Conservation (phyloP, 2,113 vertebrate genomes). For the Nipponia nippon region DNA sequence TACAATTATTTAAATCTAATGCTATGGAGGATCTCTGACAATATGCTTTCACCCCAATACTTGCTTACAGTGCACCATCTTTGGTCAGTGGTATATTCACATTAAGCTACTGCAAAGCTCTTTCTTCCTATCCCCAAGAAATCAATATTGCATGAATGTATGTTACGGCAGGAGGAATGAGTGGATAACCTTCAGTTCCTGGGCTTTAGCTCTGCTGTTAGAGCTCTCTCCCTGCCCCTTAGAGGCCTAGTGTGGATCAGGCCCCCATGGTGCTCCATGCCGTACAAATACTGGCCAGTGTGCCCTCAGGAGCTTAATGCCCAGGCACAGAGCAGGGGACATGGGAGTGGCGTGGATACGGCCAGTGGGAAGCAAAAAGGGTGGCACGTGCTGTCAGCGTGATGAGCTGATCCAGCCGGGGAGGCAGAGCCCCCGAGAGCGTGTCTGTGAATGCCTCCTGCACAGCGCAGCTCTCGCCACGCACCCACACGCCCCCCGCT, state of each 20-base stretch:
- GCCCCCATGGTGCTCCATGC: rapidly evolving
- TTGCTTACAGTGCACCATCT: constrained; percentile 4
- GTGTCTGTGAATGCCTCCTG: background rate
- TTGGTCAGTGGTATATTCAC: constrained; percentile 32
- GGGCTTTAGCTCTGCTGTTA: background rate
- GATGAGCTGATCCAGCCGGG: background rate
- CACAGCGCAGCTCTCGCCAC: background rate
- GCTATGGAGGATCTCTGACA: constrained; percentile 5
- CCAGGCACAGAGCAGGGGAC: background rate
- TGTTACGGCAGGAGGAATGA: background rate
- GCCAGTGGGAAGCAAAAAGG: background rate
- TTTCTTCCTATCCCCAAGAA: constrained; percentile 16
- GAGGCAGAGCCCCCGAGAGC: background rate
- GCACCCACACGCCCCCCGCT: background rate
- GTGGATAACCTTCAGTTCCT: background rate
- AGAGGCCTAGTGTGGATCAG: background rate
- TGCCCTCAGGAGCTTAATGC: background rate
- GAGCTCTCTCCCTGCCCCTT: background rate
- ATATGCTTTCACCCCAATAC: background rate
- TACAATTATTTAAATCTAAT: constrained; percentile 5
- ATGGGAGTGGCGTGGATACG: rapidly evolving
- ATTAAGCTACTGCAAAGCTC: constrained; percentile 32
- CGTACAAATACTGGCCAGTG: background rate
- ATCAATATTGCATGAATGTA: constrained; percentile 15
- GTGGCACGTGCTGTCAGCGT: background rate